These are phyloP conservation scores for Andrena bucephala DNA, from an alignment of 2,888 invertebrate genomes.

Conservation along the genomic window DNA sequence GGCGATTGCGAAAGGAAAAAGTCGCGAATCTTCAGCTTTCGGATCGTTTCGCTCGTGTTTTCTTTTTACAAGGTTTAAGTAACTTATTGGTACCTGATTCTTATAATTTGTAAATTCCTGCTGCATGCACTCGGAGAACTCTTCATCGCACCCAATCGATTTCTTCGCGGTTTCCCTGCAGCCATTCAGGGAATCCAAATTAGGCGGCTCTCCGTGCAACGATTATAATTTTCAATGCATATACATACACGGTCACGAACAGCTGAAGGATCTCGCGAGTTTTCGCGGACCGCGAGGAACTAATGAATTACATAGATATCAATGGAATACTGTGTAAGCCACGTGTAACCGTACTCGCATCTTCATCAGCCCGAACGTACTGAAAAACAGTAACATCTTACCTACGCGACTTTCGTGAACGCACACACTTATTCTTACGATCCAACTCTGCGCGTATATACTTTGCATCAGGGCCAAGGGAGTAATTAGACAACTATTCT, in stretches of 20 bases:
- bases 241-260: not conserved
- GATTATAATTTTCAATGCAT: not conserved
- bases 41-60: not conserved
- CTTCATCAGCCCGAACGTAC: not conserved
- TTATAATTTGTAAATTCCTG: not conserved
- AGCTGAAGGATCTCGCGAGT: not conserved
- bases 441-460: constrained; percentile 41
- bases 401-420: constrained; percentile 31
- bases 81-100: not conserved
- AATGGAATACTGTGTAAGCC: not conserved
- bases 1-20: not conserved
- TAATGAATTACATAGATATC: not conserved
- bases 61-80: not conserved
- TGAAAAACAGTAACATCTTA: constrained; percentile 8
- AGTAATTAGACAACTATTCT: not conserved
- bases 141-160: constrained; percentile 84
- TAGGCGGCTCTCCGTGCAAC: constrained; percentile 83
- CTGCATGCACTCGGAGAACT: constrained; percentile 65
- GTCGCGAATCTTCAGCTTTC: constrained; percentile 1
- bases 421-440: constrained; percentile 54
- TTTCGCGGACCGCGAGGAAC: not conserved
- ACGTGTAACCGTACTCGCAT: not conserved
- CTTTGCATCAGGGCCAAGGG: constrained; percentile 5
- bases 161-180: constrained; percentile 86
- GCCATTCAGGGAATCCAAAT: constrained; percentile 88